Percentiles rank a stretch among this genome's conserved stretches.
Evolutionary conservation across 2,888 invertebrate genomes (phyloP).

Genomic region (Lasioglossum villosulum): DNA sequence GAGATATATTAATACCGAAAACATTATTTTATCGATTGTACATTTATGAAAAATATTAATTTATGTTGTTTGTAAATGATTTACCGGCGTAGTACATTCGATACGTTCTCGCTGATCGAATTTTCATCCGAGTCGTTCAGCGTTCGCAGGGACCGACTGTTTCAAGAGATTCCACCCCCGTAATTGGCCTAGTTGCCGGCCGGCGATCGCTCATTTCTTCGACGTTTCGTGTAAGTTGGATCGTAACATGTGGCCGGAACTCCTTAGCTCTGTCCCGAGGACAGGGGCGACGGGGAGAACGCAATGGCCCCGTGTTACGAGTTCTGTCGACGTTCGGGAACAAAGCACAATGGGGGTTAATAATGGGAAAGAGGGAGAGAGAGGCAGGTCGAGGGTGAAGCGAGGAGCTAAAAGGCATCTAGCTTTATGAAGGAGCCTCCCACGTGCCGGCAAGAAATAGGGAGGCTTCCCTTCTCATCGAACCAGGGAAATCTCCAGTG

Average conservation of each 20-base stretch:
- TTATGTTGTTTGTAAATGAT: background rate
- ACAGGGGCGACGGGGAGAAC: slow-evolving; percentile 19
- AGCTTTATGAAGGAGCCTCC: slow-evolving; percentile 47
- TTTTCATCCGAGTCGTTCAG: background rate
- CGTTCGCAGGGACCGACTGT: background rate
- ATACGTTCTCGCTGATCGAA: background rate
- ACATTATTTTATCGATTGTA: background rate
- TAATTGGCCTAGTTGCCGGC: slow-evolving; percentile 39
- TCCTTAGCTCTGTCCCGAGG: background rate
- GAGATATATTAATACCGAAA: too few species aligned
- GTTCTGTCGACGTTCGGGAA: slow-evolving; percentile 30
- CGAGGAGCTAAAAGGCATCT: slow-evolving; percentile 24
- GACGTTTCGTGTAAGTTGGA: slow-evolving; percentile 33
- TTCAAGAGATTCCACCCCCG: slow-evolving; percentile 11
- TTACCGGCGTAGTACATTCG: background rate
- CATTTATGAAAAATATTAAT: background rate
- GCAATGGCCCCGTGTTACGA: slow-evolving; percentile 40
- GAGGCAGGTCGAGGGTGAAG: slow-evolving; percentile 5
- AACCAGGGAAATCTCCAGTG: slow-evolving; percentile 12
- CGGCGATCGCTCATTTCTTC: slow-evolving; percentile 51
- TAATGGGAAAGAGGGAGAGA: slow-evolving; percentile 10
- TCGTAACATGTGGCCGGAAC: slow-evolving; percentile 41
- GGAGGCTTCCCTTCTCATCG: background rate
- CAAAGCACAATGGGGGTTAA: slow-evolving; percentile 31
- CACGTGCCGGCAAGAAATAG: slow-evolving; percentile 9